Conservation (phyloP, 2,113 vertebrate genomes). For the Calyptommatus sinebrachiatus region DNA sequence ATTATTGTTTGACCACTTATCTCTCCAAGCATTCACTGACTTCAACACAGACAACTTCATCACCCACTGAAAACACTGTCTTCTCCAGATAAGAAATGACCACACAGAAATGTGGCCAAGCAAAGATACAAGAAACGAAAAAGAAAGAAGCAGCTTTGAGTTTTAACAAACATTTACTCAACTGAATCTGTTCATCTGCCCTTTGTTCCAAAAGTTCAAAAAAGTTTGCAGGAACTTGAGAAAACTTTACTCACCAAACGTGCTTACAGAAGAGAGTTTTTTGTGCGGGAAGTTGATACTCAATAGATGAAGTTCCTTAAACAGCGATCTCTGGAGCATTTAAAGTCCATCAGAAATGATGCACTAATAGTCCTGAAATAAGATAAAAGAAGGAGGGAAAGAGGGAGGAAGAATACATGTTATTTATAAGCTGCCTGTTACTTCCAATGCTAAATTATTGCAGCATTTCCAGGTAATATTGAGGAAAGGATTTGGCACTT, state of each 20-base stretch:
- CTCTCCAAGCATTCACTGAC: background rate
- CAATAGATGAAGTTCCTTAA: conserved; percentile 12
- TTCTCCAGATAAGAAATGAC: background rate
- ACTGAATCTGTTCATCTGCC: background rate
- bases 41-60: background rate
- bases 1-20: background rate
- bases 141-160: background rate
- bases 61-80: background rate
- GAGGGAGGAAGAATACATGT: background rate
- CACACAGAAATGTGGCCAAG: background rate
- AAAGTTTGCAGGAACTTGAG: background rate
- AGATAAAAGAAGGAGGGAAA: background rate
- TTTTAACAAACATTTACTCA: background rate
- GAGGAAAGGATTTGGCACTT: too few species aligned
- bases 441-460: background rate
- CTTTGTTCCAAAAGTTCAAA: background rate
- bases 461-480: too few species aligned
- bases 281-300: background rate
- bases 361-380: conserved; percentile 22
- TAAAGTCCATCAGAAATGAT: conserved; percentile 23
- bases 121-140: background rate
- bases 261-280: too few species aligned
- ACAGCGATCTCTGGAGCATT: background rate
- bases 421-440: background rate
- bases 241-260: conserved; percentile 34